Percentiles rank a stretch among this genome's conserved stretches.
Evolutionary conservation across 1,140 invertebrate genomes (phyloP).

Genomic region (Drosophila hydei): DNA sequence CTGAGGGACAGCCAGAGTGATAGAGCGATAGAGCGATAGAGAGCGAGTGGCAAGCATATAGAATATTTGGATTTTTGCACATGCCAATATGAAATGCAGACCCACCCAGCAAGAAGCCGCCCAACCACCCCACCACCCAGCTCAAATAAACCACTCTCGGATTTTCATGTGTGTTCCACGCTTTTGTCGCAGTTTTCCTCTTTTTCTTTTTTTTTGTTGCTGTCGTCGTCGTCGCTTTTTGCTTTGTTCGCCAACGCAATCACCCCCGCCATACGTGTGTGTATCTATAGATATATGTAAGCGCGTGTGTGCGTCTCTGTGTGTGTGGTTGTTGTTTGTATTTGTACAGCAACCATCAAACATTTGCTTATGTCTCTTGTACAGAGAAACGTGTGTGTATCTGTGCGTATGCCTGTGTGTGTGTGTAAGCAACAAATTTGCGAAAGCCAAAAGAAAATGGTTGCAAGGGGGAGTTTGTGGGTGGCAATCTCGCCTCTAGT

Average conservation of each 20-base stretch:
- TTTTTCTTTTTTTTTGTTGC: conserved; percentile 22
- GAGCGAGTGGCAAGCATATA: conserved; percentile 62
- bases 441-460: conserved; percentile 78
- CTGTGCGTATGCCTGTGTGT: conserved; percentile 1
- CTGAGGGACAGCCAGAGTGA: background rate
- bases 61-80: conserved; percentile 69
- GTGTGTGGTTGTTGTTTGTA: conserved; percentile 70
- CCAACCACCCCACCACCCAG: conserved; percentile 7
- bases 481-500: conserved; percentile 74
- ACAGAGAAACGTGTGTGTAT: conserved; percentile 46
- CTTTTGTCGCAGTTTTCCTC: conserved; percentile 57
- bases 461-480: conserved; percentile 36
- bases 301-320: conserved; percentile 32
- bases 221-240: conserved; percentile 41
- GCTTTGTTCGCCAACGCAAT: conserved; percentile 66
- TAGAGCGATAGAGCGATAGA: conserved; percentile 23
- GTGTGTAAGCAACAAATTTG: conserved; percentile 51
- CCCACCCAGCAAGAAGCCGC: conserved; percentile 30
- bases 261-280: conserved; percentile 40
- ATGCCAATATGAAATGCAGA: conserved; percentile 71
- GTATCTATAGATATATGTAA: conserved; percentile 27
- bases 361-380: conserved; percentile 68
- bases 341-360: conserved; percentile 82
- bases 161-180: conserved; percentile 67
- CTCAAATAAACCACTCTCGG: conserved; percentile 13